Evolutionary conservation across 2,888 invertebrate species (phyloP), one percentile per base, ranked within the genome.

Genomic region (Chelonus formosanus): DNA sequence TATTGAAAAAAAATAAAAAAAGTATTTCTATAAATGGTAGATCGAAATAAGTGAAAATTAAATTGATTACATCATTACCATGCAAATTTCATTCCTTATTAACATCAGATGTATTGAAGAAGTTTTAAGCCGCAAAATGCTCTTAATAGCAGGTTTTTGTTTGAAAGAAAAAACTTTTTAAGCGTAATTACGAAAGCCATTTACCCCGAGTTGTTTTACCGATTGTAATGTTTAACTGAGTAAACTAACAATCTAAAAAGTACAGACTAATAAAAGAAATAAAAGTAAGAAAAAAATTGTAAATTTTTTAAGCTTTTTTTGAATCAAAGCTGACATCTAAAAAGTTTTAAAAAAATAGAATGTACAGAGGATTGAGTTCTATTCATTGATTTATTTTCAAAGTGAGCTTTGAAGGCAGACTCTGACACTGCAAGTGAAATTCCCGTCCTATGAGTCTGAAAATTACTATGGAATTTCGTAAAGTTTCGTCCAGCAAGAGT

Each of bases 371-470:
- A 58, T 58, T 32, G 58, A 58, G 58, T 58, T 58, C 47, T 45
- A 32, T 44, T 58, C 58, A 58, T 58, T 58, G 58, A 58, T 58
- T 45, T 58, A 58, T 58, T 45, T 58, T 58, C 58, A 58, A 58
- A 58, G 57, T 58, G 47, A 44, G 45, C 58, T 58, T 58, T 58
- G 36, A 54, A 36, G 10, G 10, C 36, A 36, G 35, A 54, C 36
- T 36, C 54, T 47, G 47, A 58, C 31, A 10, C 7, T 8, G 7
- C 40, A 48, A 36, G 44, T 44, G 44, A 56, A 32, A 50, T 60
- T 60, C 36, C 31, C 36, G 20, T 35, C 31, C 50, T 43, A 47
- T 52, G 36, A 50, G 50, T 40, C 40, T 31, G 40, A 50, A 50
- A 60, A 60, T 52, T 60, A 48, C 60, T 60, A 60, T 61, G 34